These are phyloP conservation scores for Drosophila tsacasi DNA, from an alignment of 1,140 invertebrate genomes.

Conservation along the genomic window DNA sequence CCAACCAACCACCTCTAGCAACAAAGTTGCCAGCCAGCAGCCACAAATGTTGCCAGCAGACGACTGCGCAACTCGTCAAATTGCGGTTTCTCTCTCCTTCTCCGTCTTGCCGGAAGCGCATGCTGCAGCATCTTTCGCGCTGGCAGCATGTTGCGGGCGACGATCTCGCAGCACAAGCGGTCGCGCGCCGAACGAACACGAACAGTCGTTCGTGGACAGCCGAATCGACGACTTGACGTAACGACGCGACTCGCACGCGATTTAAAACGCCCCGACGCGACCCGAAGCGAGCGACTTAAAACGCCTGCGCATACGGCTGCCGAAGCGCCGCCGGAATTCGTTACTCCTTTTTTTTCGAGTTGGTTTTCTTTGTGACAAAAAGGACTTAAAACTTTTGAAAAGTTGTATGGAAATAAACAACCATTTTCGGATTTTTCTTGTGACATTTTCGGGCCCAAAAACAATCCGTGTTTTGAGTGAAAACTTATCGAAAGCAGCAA, in stretches of 20 bases:
- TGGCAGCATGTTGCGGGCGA: slow-evolving; percentile 57
- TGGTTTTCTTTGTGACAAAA: neutral
- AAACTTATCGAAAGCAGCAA: neutral
- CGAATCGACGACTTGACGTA: slow-evolving; percentile 65
- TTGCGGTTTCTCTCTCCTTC: neutral
- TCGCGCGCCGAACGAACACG: slow-evolving; percentile 35
- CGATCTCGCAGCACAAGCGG: slow-evolving; percentile 46
- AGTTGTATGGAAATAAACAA: neutral
- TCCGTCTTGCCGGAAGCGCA: neutral
- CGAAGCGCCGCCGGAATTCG: slow-evolving; percentile 14
- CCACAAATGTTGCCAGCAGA: slow-evolving; percentile 30
- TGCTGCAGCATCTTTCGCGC: neutral
- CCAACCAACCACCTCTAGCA: neutral
- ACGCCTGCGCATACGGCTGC: slow-evolving; percentile 64
- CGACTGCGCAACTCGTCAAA: slow-evolving; percentile 55
- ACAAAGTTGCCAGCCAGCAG: slow-evolving; percentile 36
- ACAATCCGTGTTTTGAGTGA: neutral
- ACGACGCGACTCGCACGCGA: slow-evolving; percentile 56
- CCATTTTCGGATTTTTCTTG: neutral
- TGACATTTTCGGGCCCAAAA: neutral
- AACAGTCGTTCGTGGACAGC: slow-evolving; percentile 80
- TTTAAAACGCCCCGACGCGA: slow-evolving; percentile 40
- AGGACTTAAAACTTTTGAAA: neutral
- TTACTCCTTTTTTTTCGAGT: slow-evolving; percentile 18
- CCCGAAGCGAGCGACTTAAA: slow-evolving; percentile 18